phyloP scores from a whole-genome alignment of 2,113 vertebrate genomes.

The Chunga burmeisteri region DNA sequence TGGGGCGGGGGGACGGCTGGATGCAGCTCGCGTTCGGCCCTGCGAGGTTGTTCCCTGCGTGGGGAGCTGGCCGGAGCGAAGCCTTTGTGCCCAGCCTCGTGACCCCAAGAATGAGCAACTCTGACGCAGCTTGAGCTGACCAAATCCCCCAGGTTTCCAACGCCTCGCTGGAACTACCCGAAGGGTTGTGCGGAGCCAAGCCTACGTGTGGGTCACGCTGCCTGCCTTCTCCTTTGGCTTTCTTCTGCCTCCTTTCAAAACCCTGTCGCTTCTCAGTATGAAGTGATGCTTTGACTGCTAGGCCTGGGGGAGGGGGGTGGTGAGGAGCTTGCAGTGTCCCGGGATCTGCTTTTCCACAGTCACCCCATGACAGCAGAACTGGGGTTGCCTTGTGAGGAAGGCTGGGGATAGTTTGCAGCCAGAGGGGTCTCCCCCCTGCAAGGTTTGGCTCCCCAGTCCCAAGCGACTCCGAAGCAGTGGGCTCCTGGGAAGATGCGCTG shows the following conservation, averaged over 20 bases:
- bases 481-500: not conserved
- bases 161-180: not conserved
- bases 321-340: not conserved
- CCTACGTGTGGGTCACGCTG: not conserved
- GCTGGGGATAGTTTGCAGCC: not conserved
- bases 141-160: not conserved
- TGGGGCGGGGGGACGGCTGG: rapidly evolving
- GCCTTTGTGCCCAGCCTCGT: not conserved
- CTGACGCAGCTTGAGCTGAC: not conserved
- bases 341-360: not conserved
- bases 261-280: not conserved
- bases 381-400: not conserved
- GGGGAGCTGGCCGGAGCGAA: not conserved
- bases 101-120: not conserved
- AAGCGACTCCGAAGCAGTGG: rapidly evolving
- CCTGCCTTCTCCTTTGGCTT: not conserved
- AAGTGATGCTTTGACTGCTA: not conserved
- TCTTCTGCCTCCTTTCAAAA: not conserved
- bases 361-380: rapidly evolving
- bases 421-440: rapidly evolving
- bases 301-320: not conserved
- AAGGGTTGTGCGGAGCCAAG: not conserved
- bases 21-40: not conserved
- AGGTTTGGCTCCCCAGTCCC: not conserved
- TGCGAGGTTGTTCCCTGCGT: not conserved